Base-by-base conservation (phyloP, 1,140 invertebrate genomes). In the Aphis craccivora region DNA sequence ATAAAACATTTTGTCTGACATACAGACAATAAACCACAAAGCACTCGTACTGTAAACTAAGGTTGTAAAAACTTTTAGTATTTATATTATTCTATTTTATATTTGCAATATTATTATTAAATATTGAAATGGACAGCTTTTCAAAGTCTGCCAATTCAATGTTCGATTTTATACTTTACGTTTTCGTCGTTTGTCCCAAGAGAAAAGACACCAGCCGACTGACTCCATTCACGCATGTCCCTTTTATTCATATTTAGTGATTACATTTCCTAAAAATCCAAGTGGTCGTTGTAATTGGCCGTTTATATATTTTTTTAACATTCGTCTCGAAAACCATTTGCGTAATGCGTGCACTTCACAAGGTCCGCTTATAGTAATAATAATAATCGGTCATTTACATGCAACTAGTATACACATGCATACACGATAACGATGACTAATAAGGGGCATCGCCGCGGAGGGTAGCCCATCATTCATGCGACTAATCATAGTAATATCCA, bases 401-500 rank as follows among this genome's bases (percentile, higher is more conserved):
- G 89, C 89, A 67, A 90, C 89, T 90, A 67, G 53, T 90, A 67
- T 90, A 90, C 25, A 90, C 53, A 60, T 60, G 53, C 53, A 51
- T 43, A 60, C 55, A 67, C 89, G 53, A 43, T 48, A 67, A 67
- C 89, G 89, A 90, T 67, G 89, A 90, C 53, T 60, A 90, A 60
- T 90, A 90, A 67, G 53, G 37, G 89, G 37, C 43, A 20, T 67
- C 40, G 53, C 25, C 40, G 89, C 11, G 18, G 40, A 67, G 89
- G 88, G 88, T 89, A 35, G 22, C 53, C 88, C 35, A 60, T 90
- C 53, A 30, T 90, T 90, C 35, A 40, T 67, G n/a, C 53, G 25
- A 67, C 53, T 90, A 90, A 67, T 90, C 53, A 90, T 67, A 43
- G 89, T 90, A 90, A 90, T 90, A 90, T 89, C 88, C 51, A 67